Conservation (phyloP, 1,140 invertebrate genomes). For the Vanessa tameamea region DNA sequence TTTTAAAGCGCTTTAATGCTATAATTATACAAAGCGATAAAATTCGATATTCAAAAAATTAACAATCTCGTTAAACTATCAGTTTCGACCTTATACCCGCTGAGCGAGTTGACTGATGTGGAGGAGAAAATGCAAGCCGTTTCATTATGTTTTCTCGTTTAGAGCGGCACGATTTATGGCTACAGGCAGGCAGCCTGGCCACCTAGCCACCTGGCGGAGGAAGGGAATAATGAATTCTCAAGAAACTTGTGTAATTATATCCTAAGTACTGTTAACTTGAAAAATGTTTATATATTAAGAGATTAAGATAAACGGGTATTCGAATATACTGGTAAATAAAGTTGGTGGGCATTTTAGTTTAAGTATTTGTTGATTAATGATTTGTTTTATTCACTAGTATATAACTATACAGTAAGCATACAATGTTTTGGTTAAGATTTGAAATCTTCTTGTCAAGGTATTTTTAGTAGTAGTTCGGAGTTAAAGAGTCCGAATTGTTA, state of each 20-base stretch:
- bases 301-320: not conserved
- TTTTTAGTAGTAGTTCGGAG: too few relatives aligned
- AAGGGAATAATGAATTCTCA: slow-evolving; percentile 29
- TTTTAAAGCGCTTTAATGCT: too few relatives aligned
- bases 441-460: too few relatives aligned
- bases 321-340: not conserved
- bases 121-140: slow-evolving; percentile 74
- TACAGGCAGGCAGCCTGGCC: slow-evolving; percentile 39
- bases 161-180: slow-evolving; percentile 63
- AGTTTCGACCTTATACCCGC: slow-evolving; percentile 29
- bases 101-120: slow-evolving; percentile 60
- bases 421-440: too few relatives aligned
- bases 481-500: too few relatives aligned
- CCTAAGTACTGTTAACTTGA: slow-evolving; percentile 2
- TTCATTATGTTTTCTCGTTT: slow-evolving; percentile 76
- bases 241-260: slow-evolving; percentile 25
- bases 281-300: not conserved
- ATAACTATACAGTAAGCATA: too few relatives aligned
- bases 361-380: too few relatives aligned
- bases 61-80: slow-evolving; percentile 26
- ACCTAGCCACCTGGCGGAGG: slow-evolving; percentile 26
- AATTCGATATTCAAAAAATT: not conserved
- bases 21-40: too few relatives aligned
- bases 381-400: too few relatives aligned
- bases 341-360: not conserved